A percentile compares a stretch with the other conserved stretches of the same genome.
Conservation (phyloP, 2,797 vertebrate species). For the Enteromius afrohamiltoni region DNA sequence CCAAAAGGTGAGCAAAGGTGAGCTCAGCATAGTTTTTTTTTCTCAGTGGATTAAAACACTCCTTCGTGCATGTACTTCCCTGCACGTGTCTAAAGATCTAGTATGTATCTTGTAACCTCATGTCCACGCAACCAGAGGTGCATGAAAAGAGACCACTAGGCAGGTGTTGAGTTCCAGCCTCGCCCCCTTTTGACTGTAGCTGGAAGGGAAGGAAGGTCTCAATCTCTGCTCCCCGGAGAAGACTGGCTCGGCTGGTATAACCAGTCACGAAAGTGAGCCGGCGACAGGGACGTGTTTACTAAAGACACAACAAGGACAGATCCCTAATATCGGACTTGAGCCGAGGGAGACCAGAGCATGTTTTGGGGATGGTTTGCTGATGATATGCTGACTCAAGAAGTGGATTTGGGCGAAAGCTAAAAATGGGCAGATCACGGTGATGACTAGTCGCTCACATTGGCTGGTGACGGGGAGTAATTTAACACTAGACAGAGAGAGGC, state of each 20-base stretch:
- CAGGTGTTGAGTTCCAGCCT: slow-evolving; percentile 36
- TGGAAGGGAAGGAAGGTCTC: slow-evolving; percentile 33
- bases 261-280: slow-evolving; percentile 45
- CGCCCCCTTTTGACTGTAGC: slow-evolving; percentile 32
- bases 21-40: neutral
- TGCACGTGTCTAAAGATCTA: neutral
- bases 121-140: neutral
- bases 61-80: neutral
- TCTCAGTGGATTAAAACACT: slow-evolving; percentile 5
- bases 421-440: slow-evolving; percentile 10
- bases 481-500: slow-evolving; percentile 55
- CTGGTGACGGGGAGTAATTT: slow-evolving; percentile 18
- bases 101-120: neutral
- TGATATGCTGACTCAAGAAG: slow-evolving; percentile 8
- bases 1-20: slow-evolving; percentile 9
- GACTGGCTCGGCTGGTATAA: slow-evolving; percentile 60
- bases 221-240: slow-evolving; percentile 30
- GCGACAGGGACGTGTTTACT: slow-evolving; percentile 38
- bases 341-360: slow-evolving; percentile 3
- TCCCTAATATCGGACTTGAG: slow-evolving; percentile 39
- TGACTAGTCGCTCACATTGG: neutral
- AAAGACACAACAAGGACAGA: slow-evolving; percentile 23
- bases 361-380: neutral
- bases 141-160: slow-evolving; percentile 14
- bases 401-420: neutral